These are phyloP conservation scores for Odobenus rosmarus DNA, from an alignment of 2,113 vertebrate genomes.

Conservation along the genomic window DNA sequence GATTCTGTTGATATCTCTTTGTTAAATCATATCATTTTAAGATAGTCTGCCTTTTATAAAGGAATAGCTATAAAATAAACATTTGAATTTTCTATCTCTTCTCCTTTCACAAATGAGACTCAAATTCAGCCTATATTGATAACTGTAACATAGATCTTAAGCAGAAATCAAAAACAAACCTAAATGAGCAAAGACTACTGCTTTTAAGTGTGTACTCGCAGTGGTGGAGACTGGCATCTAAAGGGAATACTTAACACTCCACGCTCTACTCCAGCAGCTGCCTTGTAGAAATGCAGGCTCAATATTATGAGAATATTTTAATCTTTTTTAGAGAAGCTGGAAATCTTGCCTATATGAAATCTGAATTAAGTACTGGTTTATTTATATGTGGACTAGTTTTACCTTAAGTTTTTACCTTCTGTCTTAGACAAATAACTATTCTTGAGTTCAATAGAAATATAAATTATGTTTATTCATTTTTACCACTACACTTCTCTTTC, in stretches of 20 bases:
- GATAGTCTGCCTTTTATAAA: neutral
- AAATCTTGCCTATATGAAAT: conserved; percentile 39
- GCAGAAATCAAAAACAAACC: neutral
- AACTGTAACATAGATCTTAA: neutral
- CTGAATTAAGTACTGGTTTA: neutral
- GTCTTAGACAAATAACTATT: conserved; percentile 8
- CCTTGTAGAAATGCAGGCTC: neutral
- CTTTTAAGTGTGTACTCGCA: neutral
- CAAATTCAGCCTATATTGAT: neutral
- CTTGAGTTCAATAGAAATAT: neutral
- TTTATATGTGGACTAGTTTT: conserved; percentile 3
- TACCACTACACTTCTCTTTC: neutral
- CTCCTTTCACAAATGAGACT: conserved; percentile 31
- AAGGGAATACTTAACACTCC: neutral
- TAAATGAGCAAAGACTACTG: neutral
- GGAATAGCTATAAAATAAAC: neutral
- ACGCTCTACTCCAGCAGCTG: neutral
- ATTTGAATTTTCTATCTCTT: conserved; percentile 6
- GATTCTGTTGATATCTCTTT: conserved; percentile 2
- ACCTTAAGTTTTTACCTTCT: neutral
- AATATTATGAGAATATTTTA: neutral
- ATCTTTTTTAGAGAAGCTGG: conserved; percentile 42
- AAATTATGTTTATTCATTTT: neutral
- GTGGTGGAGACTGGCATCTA: no score
- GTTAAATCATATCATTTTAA: conserved; percentile 16